Evolutionary conservation across 2,113 vertebrate genomes (phyloP), one percentile per base, ranked within the genome.

Genomic region (Vidua macroura): DNA sequence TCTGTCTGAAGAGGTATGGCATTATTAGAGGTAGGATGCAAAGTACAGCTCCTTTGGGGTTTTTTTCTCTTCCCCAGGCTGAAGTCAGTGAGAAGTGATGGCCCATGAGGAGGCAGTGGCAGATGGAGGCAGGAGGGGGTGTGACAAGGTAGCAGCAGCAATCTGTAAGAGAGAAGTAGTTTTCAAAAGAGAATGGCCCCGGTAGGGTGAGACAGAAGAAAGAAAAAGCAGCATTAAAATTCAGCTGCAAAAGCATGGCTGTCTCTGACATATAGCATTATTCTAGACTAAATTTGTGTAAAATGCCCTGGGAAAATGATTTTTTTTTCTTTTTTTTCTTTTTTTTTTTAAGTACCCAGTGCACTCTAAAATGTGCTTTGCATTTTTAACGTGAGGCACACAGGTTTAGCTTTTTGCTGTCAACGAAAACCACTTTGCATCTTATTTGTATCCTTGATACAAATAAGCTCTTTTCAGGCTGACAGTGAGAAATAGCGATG

Each of bases 41-140:
- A 76, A 90, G 41, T 1, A 73, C 16, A 90, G 24, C 41, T 75
- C 25, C 37, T 85, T 51, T 63, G 46, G 15, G 7, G 1, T 44
- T 39, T 73, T 49, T 30, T 3, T 2, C 28, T 30, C 33, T 82
- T 70, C 13, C 20, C 16, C 17, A 31, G 76, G 15, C 56, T 83
- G 52, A 62, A 88, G 33, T 41, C 49, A 68, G 58, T 0, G 23
- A 80, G 67, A 68, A 76, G 30, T 25, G 39, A 76, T 68, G 83
- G 83, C 66, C 76, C 58, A 7, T 23, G 86, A 68, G 79, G 67
- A 90, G 44, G 52, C 62, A 63, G 67, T 18, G 33, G 86, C 92
- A 94, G 86, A 83, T 76, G 83, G 92, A 92, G 53, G 72, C 75
- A 85, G 83, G 75, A 94, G 79, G 49, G 75, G 67, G 9, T 51